phyloP scores from a whole-genome alignment of 2,113 vertebrate species.

The Elanus axillaris region DNA sequence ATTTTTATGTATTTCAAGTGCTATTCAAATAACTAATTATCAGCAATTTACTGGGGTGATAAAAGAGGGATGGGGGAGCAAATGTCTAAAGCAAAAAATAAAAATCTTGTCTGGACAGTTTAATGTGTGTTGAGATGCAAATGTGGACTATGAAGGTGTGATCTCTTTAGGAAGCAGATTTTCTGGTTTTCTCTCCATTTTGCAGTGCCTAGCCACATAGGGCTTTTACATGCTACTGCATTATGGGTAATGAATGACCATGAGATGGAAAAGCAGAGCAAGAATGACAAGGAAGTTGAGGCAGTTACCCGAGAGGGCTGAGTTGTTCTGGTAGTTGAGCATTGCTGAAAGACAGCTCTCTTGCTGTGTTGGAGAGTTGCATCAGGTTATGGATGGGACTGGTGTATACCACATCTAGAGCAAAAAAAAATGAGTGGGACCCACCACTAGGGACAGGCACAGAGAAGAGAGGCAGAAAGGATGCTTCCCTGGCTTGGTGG shows the following conservation, averaged over 20 bases:
- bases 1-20: neutral
- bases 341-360: neutral
- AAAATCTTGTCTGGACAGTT: neutral
- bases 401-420: neutral
- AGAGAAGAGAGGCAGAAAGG: neutral
- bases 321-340: neutral
- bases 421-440: neutral
- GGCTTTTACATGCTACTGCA: fast-evolving
- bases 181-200: neutral
- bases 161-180: neutral
- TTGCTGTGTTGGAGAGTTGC: neutral
- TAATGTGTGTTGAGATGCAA: neutral
- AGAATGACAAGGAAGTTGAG: neutral
- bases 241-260: neutral
- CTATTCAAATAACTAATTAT: neutral
- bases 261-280: neutral
- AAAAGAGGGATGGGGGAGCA: neutral
- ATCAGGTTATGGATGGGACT: neutral
- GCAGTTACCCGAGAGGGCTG: neutral
- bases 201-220: neutral
- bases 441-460: neutral
- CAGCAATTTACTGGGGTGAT: neutral
- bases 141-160: neutral
- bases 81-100: neutral
- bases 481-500: neutral